These are phyloP conservation scores for Anthopleura sola DNA, from an alignment of 64 coral and sea anemone genomes.

Conservation along the genomic window DNA sequence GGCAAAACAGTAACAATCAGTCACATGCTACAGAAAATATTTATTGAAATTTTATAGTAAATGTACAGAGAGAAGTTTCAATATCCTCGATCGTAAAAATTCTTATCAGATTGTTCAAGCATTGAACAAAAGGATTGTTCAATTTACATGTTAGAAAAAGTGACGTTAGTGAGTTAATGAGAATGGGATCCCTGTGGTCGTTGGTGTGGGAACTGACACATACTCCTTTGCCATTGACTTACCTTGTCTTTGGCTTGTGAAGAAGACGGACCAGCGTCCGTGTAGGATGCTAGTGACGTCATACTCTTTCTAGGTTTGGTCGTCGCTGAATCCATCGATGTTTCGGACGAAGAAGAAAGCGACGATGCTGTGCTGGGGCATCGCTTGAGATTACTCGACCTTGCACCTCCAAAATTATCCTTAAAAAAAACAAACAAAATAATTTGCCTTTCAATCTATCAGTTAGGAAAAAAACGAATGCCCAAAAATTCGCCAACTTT, in stretches of 20 bases:
- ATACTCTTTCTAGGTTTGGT: conserved; percentile 32
- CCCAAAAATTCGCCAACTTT: too few species aligned
- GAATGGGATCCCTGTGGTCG: too few species aligned
- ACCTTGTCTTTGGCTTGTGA: conserved; percentile 75
- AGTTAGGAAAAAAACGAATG: too few species aligned
- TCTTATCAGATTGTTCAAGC: too few species aligned
- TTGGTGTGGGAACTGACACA: too few species aligned
- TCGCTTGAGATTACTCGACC: conserved; percentile 53
- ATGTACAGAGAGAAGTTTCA: too few species aligned
- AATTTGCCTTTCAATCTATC: neutral
- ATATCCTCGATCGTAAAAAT: too few species aligned
- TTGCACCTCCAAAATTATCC: conserved; percentile 32
- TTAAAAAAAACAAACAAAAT: conserved; percentile 16
- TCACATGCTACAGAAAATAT: too few species aligned
- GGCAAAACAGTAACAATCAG: neutral
- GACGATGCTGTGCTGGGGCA: conserved; percentile 57
- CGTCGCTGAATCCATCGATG: conserved; percentile 19
- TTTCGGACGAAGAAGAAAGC: conserved; percentile 55
- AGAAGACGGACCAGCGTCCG: conserved; percentile 37
- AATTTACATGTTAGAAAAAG: too few species aligned
- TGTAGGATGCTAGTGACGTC: conserved; percentile 16
- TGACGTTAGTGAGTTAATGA: too few species aligned
- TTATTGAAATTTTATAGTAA: too few species aligned
- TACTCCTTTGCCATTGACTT: neutral
- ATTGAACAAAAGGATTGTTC: too few species aligned